Evolutionary conservation across 2,888 invertebrate species (phyloP).

Genomic region (Scrobipalpa costella): DNA sequence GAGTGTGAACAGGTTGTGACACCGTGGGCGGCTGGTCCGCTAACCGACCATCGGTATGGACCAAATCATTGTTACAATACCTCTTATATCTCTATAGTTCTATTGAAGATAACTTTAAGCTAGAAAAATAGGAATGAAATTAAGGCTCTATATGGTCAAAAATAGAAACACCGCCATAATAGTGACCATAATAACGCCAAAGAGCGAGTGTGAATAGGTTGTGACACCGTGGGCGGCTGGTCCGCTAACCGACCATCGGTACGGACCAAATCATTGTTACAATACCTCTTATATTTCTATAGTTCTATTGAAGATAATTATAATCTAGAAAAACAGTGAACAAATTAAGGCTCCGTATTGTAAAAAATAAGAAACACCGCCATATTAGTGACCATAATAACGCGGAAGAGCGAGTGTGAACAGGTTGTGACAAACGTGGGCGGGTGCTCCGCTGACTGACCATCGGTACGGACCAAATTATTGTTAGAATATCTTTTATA

Average conservation of each 20-base stretch:
- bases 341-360: too few species aligned
- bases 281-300: too few species aligned
- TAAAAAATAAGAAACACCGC: background rate
- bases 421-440: slow-evolving; percentile 64
- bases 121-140: too few species aligned
- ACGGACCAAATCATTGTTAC: slow-evolving; percentile 53
- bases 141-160: too few species aligned
- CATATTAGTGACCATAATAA: slow-evolving; percentile 9
- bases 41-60: slow-evolving; percentile 55
- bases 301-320: too few species aligned
- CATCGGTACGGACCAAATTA: slow-evolving; percentile 46
- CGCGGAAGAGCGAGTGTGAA: slow-evolving; percentile 42
- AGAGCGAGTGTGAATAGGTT: slow-evolving; percentile 47
- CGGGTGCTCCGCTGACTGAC: slow-evolving; percentile 58
- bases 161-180: background rate
- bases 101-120: too few species aligned
- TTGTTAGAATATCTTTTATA: slow-evolving; percentile 50
- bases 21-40: slow-evolving; percentile 61
- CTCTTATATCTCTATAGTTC: too few species aligned
- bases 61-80: slow-evolving; percentile 45
- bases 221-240: too few species aligned
- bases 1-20: slow-evolving; percentile 44
- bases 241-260: background rate
- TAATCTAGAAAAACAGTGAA: too few species aligned
- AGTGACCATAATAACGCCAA: slow-evolving; percentile 17